Conservation (phyloP, 2,113 vertebrate species). For the Hippolais icterina region DNA sequence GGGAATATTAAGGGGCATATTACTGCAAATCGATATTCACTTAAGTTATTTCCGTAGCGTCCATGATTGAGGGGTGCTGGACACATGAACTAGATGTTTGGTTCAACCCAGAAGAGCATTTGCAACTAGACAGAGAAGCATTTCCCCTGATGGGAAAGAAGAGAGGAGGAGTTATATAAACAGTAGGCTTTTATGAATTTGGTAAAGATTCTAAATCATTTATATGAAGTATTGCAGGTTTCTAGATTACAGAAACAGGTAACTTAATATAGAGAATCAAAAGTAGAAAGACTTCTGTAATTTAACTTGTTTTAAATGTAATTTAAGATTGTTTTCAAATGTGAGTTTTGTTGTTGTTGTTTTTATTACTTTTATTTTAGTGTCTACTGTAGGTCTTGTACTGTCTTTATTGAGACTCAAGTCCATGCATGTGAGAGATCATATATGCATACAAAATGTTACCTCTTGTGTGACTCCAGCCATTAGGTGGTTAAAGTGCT, state of each 20-base stretch:
- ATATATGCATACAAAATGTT: not conserved
- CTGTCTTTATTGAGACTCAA: not conserved
- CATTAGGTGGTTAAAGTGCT: not conserved
- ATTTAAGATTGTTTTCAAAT: not conserved
- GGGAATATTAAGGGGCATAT: not conserved
- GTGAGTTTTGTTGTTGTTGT: not conserved
- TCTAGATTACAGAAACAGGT: not conserved
- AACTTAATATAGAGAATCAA: not conserved
- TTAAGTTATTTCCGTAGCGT: not conserved
- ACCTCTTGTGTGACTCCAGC: not conserved
- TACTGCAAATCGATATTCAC: not conserved
- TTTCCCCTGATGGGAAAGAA: not conserved
- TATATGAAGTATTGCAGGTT: not conserved
- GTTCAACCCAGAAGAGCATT: not conserved
- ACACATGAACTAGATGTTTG: not conserved
- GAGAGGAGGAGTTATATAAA: not conserved
- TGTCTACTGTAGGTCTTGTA: not conserved
- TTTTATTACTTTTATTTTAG: not conserved
- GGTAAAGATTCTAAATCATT: not conserved
- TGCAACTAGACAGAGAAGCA: not conserved
- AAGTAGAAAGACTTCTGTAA: not conserved
- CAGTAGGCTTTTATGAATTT: not conserved
- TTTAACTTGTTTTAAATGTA: no score
- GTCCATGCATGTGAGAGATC: not conserved
- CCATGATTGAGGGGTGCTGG: not conserved